Evolutionary conservation across 2,113 vertebrate species (phyloP).

Genomic region (Barbus barbus): DNA sequence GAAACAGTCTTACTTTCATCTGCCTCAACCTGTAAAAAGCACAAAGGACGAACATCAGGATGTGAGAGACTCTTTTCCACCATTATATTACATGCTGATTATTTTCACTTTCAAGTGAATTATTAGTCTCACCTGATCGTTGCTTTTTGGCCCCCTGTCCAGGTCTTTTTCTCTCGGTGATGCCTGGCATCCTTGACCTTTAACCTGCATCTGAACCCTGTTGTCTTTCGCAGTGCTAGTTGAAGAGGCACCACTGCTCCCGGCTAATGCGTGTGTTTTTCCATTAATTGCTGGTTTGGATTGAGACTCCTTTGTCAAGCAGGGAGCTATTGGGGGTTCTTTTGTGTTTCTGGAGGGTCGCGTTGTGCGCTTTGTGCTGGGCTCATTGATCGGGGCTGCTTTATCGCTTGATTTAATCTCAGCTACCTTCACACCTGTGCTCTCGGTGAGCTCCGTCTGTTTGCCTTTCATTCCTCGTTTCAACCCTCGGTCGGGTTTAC

Average conservation of each 20-base stretch:
- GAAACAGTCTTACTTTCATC: constrained; percentile 1
- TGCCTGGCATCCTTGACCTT: constrained; percentile 39
- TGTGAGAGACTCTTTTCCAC: not conserved
- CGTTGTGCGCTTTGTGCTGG: constrained; percentile 66
- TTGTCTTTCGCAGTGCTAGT: constrained; percentile 48
- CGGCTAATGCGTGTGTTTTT: constrained; percentile 47
- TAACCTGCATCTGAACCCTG: constrained; percentile 39
- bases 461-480: constrained; percentile 79
- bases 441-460: constrained; percentile 63
- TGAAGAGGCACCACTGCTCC: constrained; percentile 42
- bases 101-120: not conserved
- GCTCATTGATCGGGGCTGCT: constrained; percentile 67
- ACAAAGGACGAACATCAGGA: not conserved
- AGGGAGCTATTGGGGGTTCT: constrained; percentile 50
- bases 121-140: constrained; percentile 62
- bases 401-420: constrained; percentile 36
- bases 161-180: constrained; percentile 20
- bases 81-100: not conserved
- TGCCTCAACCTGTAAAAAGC: constrained; percentile 43
- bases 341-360: constrained; percentile 52
- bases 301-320: constrained; percentile 19
- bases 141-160: constrained; percentile 40
- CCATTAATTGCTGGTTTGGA: constrained; percentile 41
- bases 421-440: constrained; percentile 27
- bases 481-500: constrained; percentile 78